phyloP scores from a whole-genome alignment of 2,797 vertebrate genomes.

The Vipera ursinii region DNA sequence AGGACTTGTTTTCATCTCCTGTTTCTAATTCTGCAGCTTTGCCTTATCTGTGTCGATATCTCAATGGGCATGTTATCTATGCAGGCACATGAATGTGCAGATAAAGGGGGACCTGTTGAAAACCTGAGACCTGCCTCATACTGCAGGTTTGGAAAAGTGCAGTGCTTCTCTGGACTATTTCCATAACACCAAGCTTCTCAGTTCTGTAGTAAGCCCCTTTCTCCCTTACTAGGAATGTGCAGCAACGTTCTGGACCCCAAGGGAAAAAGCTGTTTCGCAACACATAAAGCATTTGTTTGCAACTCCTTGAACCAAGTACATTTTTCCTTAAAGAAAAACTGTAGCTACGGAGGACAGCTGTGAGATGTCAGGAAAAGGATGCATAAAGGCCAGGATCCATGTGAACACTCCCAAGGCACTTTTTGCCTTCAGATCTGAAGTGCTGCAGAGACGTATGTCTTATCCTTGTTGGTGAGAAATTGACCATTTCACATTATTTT shows the following conservation, averaged over 20 bases:
- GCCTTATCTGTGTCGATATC: neutral
- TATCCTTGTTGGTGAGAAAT: neutral
- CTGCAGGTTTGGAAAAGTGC: neutral
- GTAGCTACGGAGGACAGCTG: neutral
- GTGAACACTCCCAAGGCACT: neutral
- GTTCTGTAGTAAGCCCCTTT: neutral
- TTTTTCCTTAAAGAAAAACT: neutral
- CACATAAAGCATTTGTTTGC: neutral
- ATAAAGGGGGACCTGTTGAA: neutral
- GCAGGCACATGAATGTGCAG: neutral
- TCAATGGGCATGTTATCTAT: neutral
- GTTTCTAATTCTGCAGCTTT: neutral
- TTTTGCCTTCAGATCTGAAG: neutral
- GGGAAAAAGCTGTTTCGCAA: neutral
- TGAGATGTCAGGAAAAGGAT: neutral
- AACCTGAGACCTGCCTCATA: neutral
- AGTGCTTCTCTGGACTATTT: neutral
- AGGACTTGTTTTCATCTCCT: neutral
- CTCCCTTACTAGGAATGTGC: neutral
- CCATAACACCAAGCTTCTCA: neutral
- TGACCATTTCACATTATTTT: neutral
- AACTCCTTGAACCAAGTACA: neutral
- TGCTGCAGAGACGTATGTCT: neutral
- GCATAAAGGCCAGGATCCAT: neutral
- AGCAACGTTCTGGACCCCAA: neutral